Percentiles rank a stretch among this genome's conserved stretches.
These are phyloP conservation scores for Nomada hirtipes DNA, from an alignment of 2,888 invertebrate species.

Conservation along the genomic window DNA sequence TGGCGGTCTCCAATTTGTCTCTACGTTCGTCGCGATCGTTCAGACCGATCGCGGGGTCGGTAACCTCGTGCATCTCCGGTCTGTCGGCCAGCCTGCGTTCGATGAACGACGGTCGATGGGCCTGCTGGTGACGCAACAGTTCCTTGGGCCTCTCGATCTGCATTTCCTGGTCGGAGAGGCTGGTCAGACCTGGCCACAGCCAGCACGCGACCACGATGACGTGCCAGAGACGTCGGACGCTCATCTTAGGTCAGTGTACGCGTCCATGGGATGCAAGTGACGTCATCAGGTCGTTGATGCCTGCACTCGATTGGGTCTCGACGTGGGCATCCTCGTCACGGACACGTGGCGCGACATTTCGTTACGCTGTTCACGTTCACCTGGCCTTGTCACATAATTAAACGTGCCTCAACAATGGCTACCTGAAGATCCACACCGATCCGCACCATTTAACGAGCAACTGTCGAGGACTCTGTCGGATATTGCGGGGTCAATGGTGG, in stretches of 20 bases:
- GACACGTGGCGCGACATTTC: conserved; percentile 17
- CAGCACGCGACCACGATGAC: conserved; percentile 60
- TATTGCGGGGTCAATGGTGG: too few relatives aligned
- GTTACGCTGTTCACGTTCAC: neutral
- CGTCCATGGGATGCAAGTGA: conserved; percentile 20
- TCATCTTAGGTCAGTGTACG: conserved; percentile 64
- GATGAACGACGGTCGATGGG: conserved; percentile 77
- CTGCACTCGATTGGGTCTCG: neutral
- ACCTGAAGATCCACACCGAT: too few relatives aligned
- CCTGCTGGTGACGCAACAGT: conserved; percentile 79
- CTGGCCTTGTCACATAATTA: neutral
- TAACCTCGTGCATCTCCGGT: conserved; percentile 27
- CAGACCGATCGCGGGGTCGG: neutral
- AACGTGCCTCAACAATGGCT: neutral
- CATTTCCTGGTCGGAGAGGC: conserved; percentile 52
- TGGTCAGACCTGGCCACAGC: conserved; percentile 33
- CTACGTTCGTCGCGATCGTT: conserved; percentile 6
- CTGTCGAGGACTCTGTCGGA: too few relatives aligned
- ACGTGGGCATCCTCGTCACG: neutral
- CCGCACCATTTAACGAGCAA: too few relatives aligned
- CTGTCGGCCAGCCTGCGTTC: conserved; percentile 74
- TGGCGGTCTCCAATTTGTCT: conserved; percentile 51
- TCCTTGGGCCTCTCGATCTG: conserved; percentile 75
- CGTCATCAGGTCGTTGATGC: conserved; percentile 4
- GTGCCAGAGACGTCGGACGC: conserved; percentile 55